Percentiles rank a stretch among this genome's conserved stretches.
Conservation (phyloP, 2,113 vertebrate species). For the Felis chaus region DNA sequence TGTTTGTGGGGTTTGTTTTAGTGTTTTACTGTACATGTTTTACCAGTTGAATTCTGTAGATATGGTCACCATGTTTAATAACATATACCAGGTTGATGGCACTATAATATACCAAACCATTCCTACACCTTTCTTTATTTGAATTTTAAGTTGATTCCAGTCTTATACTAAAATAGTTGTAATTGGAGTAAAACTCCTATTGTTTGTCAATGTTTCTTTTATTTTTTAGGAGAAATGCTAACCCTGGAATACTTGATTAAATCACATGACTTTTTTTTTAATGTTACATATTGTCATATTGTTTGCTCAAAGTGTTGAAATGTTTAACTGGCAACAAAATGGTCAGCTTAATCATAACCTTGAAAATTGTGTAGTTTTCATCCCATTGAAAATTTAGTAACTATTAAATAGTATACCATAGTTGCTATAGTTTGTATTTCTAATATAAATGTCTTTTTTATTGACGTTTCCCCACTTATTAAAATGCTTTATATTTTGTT, state of each 20-base stretch:
- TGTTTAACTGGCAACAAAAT: not conserved
- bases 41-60: not conserved
- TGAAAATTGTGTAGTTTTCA: constrained; percentile 18
- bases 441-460: not conserved
- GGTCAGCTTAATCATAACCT: not conserved
- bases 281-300: not conserved
- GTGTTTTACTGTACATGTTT: not conserved
- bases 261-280: not conserved
- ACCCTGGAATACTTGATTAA: not conserved
- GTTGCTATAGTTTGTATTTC: not conserved
- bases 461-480: not conserved
- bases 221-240: not conserved
- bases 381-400: not conserved
- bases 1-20: not conserved
- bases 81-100: not conserved
- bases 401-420: not conserved
- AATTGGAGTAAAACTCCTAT: not conserved
- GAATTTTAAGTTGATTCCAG: not conserved
- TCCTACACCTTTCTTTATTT: not conserved
- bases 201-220: not conserved
- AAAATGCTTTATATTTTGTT: constrained; percentile 1
- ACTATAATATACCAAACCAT: not conserved
- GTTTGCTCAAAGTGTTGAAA: not conserved
- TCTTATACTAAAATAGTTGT: not conserved
- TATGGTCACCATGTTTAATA: not conserved